These are phyloP conservation scores for Polymixis flavicincta DNA, from an alignment of 2,888 invertebrate species.

Conservation along the genomic window DNA sequence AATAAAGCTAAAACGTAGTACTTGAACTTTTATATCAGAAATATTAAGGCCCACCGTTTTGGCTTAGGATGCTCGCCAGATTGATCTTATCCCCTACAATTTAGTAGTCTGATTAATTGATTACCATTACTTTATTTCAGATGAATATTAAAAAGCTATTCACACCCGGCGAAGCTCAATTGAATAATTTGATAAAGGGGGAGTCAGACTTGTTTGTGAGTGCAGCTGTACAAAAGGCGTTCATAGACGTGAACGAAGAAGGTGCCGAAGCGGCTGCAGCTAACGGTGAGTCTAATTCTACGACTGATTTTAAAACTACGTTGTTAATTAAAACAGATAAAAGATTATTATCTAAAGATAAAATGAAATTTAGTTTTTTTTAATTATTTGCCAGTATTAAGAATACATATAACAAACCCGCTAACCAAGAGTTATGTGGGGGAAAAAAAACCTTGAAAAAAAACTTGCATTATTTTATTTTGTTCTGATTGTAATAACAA, in stretches of 20 bases:
- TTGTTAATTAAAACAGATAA: conserved; percentile 43
- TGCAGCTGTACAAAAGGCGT: conserved; percentile 94
- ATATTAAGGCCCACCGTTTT: neutral
- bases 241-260: conserved; percentile 96
- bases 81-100: neutral
- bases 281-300: conserved; percentile 91
- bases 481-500: conserved; percentile 11
- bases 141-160: conserved; percentile 77
- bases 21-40: too few relatives aligned
- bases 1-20: neutral
- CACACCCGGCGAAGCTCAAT: conserved; percentile 85
- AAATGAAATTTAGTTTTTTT: neutral
- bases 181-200: conserved; percentile 91
- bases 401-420: too few relatives aligned
- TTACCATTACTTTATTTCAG: conserved; percentile 62
- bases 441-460: neutral
- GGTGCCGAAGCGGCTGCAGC: conserved; percentile 96
- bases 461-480: neutral
- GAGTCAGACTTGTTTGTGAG: conserved; percentile 89
- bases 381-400: neutral
- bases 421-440: neutral
- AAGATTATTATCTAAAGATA: conserved; percentile 48
- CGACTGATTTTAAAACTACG: neutral
- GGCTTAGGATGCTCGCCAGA: neutral
- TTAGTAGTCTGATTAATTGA: neutral